Percentiles rank a stretch among this genome's conserved stretches.
Conservation (phyloP, 1,140 invertebrate species). For the Drosophila pseudoananassae region DNA sequence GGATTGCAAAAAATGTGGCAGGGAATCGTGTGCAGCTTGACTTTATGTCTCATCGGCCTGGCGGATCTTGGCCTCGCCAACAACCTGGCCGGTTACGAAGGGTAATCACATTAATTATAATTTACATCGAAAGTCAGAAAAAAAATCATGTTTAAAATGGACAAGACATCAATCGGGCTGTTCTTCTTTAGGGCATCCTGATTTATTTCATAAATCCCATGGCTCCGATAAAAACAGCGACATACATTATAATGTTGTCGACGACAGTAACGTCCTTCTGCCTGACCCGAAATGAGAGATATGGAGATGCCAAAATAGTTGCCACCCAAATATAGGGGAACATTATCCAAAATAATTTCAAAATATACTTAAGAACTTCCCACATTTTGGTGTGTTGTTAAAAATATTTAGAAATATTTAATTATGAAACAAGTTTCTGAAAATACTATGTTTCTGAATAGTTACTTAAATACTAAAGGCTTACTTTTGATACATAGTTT, state of each 20-base stretch:
- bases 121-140: conserved; percentile 6
- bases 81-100: conserved; percentile 75
- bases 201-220: conserved; percentile 14
- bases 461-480: too few species aligned
- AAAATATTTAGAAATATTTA: neutral
- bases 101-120: conserved; percentile 68
- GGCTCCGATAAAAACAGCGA: conserved; percentile 10
- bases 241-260: conserved; percentile 44
- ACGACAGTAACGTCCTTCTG: conserved; percentile 17
- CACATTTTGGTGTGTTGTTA: neutral
- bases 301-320: conserved; percentile 38
- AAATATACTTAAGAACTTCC: neutral
- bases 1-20: conserved; percentile 52
- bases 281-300: conserved; percentile 31
- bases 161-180: conserved; percentile 54
- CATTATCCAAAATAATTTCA: neutral
- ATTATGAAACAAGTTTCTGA: neutral
- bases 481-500: too few species aligned
- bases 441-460: neutral
- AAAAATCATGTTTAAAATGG: conserved; percentile 6
- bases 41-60: conserved; percentile 58
- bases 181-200: conserved; percentile 3
- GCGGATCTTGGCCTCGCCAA: conserved; percentile 46
- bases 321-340: conserved; percentile 13
- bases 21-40: conserved; percentile 71